phyloP scores from a whole-genome alignment of 2,797 vertebrate genomes.

The Diplodus sargus region DNA sequence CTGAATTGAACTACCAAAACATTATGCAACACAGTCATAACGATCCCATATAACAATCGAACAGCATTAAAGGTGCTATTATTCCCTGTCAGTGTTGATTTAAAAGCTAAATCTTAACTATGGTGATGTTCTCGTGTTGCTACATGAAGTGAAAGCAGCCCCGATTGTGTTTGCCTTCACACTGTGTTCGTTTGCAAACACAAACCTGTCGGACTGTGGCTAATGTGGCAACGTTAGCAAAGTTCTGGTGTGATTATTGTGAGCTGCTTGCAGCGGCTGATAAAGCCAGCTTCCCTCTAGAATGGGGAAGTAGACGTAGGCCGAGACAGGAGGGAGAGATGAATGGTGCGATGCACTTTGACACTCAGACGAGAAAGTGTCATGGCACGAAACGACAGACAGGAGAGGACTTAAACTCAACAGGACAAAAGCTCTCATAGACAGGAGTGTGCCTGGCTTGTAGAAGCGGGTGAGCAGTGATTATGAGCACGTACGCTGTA shows the following conservation, averaged over 20 bases:
- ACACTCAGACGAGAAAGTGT: slow-evolving; percentile 13
- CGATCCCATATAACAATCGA: neutral
- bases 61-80: neutral
- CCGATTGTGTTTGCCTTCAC: neutral
- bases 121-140: neutral
- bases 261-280: slow-evolving; percentile 51
- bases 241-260: slow-evolving; percentile 24
- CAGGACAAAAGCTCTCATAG: neutral
- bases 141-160: slow-evolving; percentile 1
- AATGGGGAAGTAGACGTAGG: slow-evolving; percentile 79
- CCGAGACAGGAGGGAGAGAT: slow-evolving; percentile 38
- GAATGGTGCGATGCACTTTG: slow-evolving; percentile 32
- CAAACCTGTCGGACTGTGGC: slow-evolving; percentile 18
- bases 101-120: neutral
- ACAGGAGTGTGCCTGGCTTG: slow-evolving; percentile 3
- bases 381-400: slow-evolving; percentile 39
- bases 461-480: slow-evolving; percentile 14
- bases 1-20: neutral
- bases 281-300: slow-evolving; percentile 79
- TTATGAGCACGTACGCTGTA: slow-evolving; percentile 72
- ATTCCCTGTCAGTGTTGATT: neutral
- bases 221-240: neutral
- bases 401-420: slow-evolving; percentile 15
- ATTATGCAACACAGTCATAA: neutral
- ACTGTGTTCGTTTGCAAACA: neutral